A percentile compares a stretch with the other conserved stretches of the same genome.
Conservation (phyloP, 2,113 vertebrate genomes). For the Heterochromis multidens region DNA sequence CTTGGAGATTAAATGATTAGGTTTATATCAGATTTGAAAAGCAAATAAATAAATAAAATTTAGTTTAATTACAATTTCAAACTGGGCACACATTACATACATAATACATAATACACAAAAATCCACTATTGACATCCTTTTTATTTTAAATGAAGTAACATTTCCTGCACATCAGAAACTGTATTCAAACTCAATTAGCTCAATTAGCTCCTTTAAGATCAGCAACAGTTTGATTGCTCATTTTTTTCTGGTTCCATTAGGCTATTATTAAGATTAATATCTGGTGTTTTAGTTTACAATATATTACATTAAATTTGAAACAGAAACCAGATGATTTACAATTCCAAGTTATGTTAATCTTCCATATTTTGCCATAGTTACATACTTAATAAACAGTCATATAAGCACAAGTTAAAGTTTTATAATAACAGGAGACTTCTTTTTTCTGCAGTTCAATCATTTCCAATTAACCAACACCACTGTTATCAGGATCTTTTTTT, state of each 20-base stretch:
- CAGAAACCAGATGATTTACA: too few relatives aligned
- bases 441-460: not conserved
- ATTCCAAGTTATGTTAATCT: too few relatives aligned
- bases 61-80: too few relatives aligned
- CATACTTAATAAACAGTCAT: not conserved
- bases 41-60: too few relatives aligned
- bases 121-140: not conserved
- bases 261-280: not conserved
- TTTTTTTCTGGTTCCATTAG: not conserved
- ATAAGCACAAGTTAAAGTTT: not conserved
- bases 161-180: not conserved
- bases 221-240: not conserved
- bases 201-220: not conserved
- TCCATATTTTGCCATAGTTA: too few relatives aligned
- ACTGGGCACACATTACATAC: not conserved
- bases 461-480: not conserved
- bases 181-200: not conserved
- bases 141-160: not conserved
- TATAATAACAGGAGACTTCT: not conserved
- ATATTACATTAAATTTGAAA: not conserved
- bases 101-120: not conserved
- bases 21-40: too few relatives aligned
- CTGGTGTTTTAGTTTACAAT: not conserved
- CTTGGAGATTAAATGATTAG: too few relatives aligned
- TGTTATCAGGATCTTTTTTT: not conserved